A percentile compares a stretch with the other conserved stretches of the same genome.
Conservation (phyloP, 2,113 vertebrate genomes). For the Patagioenas fasciata region DNA sequence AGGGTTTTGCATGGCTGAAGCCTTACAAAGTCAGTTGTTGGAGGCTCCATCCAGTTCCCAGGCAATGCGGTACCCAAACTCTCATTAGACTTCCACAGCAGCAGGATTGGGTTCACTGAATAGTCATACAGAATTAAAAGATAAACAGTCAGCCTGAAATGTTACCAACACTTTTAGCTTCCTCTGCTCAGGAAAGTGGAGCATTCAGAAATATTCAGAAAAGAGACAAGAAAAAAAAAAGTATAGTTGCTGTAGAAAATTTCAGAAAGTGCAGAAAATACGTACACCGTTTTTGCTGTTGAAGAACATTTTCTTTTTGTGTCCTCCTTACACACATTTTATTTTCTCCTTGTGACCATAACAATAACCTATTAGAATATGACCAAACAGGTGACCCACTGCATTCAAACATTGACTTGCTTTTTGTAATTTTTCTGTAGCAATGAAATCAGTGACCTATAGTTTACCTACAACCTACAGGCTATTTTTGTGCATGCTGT, state of each 20-base stretch:
- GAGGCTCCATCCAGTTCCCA: slow-evolving; percentile 40
- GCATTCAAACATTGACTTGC: neutral
- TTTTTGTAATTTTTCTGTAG: neutral
- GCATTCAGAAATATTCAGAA: neutral
- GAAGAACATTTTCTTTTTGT: neutral
- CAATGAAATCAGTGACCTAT: neutral
- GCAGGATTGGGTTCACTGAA: slow-evolving; percentile 51
- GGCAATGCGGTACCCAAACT: slow-evolving; percentile 32
- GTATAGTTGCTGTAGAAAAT: neutral
- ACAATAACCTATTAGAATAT: neutral
- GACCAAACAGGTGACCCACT: neutral
- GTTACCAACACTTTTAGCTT: slow-evolving; percentile 25
- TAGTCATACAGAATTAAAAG: slow-evolving; percentile 46
- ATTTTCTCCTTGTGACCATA: neutral
- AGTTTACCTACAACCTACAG: neutral
- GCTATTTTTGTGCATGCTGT: neutral
- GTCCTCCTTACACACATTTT: neutral
- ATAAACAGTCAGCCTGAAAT: slow-evolving; percentile 34
- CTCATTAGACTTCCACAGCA: slow-evolving; percentile 46
- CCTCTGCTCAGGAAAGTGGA: neutral
- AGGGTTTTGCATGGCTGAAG: slow-evolving; percentile 66
- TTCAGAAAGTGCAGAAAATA: neutral
- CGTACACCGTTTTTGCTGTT: neutral
- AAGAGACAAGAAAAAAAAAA: neutral
- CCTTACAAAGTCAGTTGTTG: slow-evolving; percentile 48